Percentiles rank a stretch among this genome's conserved stretches.
These are phyloP conservation scores for Colinus virginianus DNA, from an alignment of 2,113 vertebrate genomes.

Conservation along the genomic window DNA sequence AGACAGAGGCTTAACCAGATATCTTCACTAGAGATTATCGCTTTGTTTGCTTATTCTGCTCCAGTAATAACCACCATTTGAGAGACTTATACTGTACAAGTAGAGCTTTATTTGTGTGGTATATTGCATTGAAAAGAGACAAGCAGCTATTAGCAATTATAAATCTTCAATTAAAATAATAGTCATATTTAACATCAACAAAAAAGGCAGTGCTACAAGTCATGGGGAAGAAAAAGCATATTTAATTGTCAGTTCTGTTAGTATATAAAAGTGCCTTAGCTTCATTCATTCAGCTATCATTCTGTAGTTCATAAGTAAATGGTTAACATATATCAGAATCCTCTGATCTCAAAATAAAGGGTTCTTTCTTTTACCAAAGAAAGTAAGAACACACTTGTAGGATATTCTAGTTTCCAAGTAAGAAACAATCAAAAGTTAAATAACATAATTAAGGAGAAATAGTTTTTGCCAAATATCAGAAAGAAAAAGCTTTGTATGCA, in stretches of 20 bases:
- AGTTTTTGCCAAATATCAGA: not conserved
- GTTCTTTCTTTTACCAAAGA: slow-evolving; percentile 29
- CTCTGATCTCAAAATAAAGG: slow-evolving; percentile 67
- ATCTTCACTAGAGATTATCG: not conserved
- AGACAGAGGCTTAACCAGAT: not conserved
- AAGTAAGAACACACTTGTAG: slow-evolving; percentile 22
- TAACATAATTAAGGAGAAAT: slow-evolving; percentile 22
- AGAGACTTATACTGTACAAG: not conserved
- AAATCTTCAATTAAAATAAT: slow-evolving; percentile 67
- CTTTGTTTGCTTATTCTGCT: not conserved
- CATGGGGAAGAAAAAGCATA: slow-evolving; percentile 29
- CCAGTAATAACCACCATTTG: not conserved
- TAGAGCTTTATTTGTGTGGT: not conserved
- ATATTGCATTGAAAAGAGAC: not conserved
- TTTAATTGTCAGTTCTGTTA: slow-evolving; percentile 43
- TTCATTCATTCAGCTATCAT: slow-evolving; percentile 20
- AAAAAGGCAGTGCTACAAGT: not conserved
- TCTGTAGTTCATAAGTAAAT: slow-evolving; percentile 2
- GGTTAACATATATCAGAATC: slow-evolving; percentile 29
- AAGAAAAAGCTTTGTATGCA: not conserved
- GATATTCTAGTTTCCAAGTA: slow-evolving; percentile 27
- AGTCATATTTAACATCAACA: slow-evolving; percentile 32
- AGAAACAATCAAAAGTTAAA: slow-evolving; percentile 14
- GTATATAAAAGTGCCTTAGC: not conserved
- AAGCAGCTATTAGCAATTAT: slow-evolving; percentile 45